phyloP scores from a whole-genome alignment of 2,113 vertebrate species.

The Tragelaphus buxtoni region DNA sequence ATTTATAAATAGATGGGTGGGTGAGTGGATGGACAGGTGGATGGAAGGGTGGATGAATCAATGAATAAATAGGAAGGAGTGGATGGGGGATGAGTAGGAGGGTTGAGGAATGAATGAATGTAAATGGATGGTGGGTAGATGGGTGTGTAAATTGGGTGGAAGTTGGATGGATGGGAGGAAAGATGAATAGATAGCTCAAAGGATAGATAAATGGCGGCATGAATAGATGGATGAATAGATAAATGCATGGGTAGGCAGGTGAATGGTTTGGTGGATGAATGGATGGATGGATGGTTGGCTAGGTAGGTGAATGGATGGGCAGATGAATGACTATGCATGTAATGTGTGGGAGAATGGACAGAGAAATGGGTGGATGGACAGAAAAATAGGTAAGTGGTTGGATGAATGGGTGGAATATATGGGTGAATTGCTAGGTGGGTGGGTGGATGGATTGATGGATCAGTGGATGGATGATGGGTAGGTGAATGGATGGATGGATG shows the following conservation, averaged over 20 bases:
- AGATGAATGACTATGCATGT: rapidly evolving
- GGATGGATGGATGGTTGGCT: neutral
- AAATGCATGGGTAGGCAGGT: neutral
- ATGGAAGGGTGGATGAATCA: neutral
- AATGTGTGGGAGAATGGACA: neutral
- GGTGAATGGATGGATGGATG: neutral
- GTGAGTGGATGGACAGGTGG: neutral
- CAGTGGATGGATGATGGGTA: neutral
- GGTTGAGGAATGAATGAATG: too few species aligned
- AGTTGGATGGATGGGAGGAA: neutral
- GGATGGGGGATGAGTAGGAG: neutral
- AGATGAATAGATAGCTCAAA: neutral
- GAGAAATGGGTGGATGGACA: neutral
- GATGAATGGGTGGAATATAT: neutral
- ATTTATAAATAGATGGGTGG: neutral
- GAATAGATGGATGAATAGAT: neutral
- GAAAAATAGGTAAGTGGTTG: neutral
- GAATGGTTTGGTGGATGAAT: neutral
- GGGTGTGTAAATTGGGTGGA: neutral
- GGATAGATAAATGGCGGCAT: neutral
- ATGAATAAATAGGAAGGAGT: neutral
- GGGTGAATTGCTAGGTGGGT: neutral
- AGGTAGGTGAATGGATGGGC: neutral
- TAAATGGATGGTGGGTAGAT: neutral
- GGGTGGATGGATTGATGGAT: neutral